Evolutionary conservation across 2,888 invertebrate genomes (phyloP).

Genomic region (Danaus chrysippus): DNA sequence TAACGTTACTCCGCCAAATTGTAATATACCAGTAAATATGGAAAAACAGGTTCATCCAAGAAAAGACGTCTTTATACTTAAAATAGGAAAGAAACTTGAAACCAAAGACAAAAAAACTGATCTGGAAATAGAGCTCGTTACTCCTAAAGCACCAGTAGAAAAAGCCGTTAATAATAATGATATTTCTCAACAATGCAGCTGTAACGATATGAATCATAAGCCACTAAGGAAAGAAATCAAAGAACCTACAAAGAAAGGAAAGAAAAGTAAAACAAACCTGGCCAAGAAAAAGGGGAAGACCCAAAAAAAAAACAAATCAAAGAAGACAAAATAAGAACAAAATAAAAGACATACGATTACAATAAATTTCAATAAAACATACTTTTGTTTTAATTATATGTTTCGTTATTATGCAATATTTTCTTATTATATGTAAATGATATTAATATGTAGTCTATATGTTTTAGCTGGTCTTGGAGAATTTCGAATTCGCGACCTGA

Average conservation of each 20-base stretch:
- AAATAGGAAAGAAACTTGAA: slow-evolving; percentile 71
- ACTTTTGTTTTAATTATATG: neutral
- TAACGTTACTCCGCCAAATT: slow-evolving; percentile 65
- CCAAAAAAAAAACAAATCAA: slow-evolving; percentile 32
- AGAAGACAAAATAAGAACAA: slow-evolving; percentile 28
- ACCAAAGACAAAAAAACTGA: slow-evolving; percentile 70
- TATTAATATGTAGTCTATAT: slow-evolving; percentile 7
- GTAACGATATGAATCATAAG: slow-evolving; percentile 39
- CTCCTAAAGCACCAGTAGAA: slow-evolving; percentile 57
- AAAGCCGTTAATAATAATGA: slow-evolving; percentile 41
- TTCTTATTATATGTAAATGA: neutral
- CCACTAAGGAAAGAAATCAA: slow-evolving; percentile 24
- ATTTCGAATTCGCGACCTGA: slow-evolving; percentile 97
- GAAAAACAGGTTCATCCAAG: slow-evolving; percentile 56
- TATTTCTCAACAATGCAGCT: slow-evolving; percentile 53
- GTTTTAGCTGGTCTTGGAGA: slow-evolving; percentile 95
- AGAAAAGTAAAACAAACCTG: slow-evolving; percentile 37
- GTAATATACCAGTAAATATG: slow-evolving; percentile 63
- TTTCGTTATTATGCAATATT: neutral
- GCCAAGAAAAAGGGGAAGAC: slow-evolving; percentile 36
- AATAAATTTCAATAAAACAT: neutral
- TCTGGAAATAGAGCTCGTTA: slow-evolving; percentile 68
- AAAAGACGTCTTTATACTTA: slow-evolving; percentile 70
- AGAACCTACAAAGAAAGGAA: slow-evolving; percentile 34
- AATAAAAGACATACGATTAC: neutral